Percentiles rank a stretch among this genome's conserved stretches.
Conservation (phyloP, 2,113 vertebrate species). For the Recurvirostra avosetta region DNA sequence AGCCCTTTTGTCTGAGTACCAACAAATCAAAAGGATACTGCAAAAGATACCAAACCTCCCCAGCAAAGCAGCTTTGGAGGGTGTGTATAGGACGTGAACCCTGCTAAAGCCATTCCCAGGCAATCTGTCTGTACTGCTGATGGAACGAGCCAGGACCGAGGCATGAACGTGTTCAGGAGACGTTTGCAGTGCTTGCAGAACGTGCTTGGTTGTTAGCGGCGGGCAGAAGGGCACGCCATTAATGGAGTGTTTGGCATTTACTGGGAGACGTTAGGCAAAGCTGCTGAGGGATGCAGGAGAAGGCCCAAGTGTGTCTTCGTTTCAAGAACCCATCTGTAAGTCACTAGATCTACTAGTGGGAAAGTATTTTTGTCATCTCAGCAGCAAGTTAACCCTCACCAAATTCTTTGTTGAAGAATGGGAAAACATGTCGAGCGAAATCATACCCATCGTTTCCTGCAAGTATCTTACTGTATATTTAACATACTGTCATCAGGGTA, state of each 20-base stretch:
- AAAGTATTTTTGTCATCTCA: background rate
- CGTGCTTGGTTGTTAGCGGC: background rate
- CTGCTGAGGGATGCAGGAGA: background rate
- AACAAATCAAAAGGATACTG: background rate
- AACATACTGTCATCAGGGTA: background rate
- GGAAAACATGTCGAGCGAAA: background rate
- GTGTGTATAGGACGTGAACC: background rate
- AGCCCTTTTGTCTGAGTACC: background rate
- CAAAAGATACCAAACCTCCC: background rate
- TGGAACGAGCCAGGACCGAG: background rate
- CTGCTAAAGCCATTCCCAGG: background rate
- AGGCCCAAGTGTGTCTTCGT: rapidly evolving
- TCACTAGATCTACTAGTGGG: background rate
- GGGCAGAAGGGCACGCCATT: background rate
- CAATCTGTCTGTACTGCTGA: background rate
- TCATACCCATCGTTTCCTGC: background rate
- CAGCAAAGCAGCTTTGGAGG: background rate
- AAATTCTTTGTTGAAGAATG: background rate
- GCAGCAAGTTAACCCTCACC: background rate
- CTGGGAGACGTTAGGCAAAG: background rate
- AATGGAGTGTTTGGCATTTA: background rate
- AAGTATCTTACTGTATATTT: background rate
- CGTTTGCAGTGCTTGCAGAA: background rate
- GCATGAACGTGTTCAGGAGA: background rate
- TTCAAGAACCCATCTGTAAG: background rate